A percentile compares a stretch with the other conserved stretches of the same genome.
Evolutionary conservation across 2,888 invertebrate genomes (phyloP).

Genomic region (Parasteatoda lunata): DNA sequence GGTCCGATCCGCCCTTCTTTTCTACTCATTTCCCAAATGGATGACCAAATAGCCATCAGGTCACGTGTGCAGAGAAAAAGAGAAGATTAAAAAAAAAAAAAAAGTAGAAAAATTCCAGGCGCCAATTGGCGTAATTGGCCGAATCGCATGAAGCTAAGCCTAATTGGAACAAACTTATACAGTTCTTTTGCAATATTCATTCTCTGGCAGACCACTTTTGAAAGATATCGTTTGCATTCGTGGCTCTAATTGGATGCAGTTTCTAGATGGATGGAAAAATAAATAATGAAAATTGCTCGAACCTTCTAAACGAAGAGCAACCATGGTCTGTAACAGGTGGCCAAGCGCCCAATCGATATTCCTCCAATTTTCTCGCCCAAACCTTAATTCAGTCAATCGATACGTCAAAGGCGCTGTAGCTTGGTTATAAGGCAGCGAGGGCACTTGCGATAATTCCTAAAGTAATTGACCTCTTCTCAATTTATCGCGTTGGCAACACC

Average conservation of each 20-base stretch:
- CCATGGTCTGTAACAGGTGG: slow-evolving; percentile 5
- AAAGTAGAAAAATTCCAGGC: background rate
- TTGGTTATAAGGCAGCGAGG: background rate
- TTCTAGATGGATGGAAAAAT: background rate
- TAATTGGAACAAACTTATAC: background rate
- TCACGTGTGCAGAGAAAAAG: background rate
- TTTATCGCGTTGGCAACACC: background rate
- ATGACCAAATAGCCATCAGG: slow-evolving; percentile 4
- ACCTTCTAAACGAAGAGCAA: background rate
- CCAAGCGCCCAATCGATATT: background rate
- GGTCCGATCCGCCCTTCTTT: background rate
- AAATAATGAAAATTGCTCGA: slow-evolving; percentile 5
- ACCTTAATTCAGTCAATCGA: background rate
- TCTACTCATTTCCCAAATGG: slow-evolving; percentile 18
- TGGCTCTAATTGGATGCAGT: background rate
- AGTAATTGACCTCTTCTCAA: slow-evolving; percentile 5
- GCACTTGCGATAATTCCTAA: background rate
- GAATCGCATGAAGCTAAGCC: background rate
- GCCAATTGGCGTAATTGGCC: slow-evolving; percentile 15
- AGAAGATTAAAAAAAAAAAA: background rate
- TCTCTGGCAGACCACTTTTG: background rate
- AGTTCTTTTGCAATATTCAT: background rate
- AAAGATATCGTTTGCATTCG: slow-evolving; percentile 3
- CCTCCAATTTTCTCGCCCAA: background rate
- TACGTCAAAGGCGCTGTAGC: background rate